Evolutionary conservation across 1,140 invertebrate genomes (phyloP).

Genomic region (Coelopa frigida): DNA sequence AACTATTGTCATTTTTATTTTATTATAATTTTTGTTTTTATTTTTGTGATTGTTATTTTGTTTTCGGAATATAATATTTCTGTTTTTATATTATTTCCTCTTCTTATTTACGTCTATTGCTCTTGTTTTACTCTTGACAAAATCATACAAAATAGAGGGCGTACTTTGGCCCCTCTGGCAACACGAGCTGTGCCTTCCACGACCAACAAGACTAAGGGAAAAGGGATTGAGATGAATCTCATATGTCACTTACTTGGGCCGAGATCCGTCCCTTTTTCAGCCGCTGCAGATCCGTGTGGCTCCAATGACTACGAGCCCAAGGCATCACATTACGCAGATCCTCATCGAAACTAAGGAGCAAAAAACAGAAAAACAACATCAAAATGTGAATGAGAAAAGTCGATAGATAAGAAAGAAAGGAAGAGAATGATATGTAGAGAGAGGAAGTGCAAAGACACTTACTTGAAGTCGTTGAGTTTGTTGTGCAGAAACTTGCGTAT

Average conservation of each 20-base stretch:
- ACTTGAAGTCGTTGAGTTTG: conserved; percentile 73
- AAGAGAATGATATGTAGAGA: conserved; percentile 15
- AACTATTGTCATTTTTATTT: too few species aligned
- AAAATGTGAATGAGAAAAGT: neutral
- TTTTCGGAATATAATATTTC: too few species aligned
- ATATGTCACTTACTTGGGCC: conserved; percentile 65
- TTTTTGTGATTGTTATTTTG: too few species aligned
- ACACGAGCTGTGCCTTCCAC: too few species aligned
- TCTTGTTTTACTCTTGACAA: too few species aligned
- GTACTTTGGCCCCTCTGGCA: too few species aligned
- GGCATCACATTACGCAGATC: conserved; percentile 67
- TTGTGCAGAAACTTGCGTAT: conserved; percentile 82
- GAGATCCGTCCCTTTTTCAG: conserved; percentile 71
- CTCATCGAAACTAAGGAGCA: conserved; percentile 50
- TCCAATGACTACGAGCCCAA: conserved; percentile 68
- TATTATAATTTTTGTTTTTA: too few species aligned
- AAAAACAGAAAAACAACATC: conserved; percentile 4
- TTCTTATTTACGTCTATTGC: too few species aligned
- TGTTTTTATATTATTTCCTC: too few species aligned
- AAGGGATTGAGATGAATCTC: too few species aligned
- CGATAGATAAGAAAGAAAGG: neutral
- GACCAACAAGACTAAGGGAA: too few species aligned
- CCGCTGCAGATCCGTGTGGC: conserved; percentile 76
- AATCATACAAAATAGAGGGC: too few species aligned
- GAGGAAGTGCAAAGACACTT: conserved; percentile 17